Base-by-base conservation (phyloP, 2,113 vertebrate species). In the Oryzias celebensis region DNA sequence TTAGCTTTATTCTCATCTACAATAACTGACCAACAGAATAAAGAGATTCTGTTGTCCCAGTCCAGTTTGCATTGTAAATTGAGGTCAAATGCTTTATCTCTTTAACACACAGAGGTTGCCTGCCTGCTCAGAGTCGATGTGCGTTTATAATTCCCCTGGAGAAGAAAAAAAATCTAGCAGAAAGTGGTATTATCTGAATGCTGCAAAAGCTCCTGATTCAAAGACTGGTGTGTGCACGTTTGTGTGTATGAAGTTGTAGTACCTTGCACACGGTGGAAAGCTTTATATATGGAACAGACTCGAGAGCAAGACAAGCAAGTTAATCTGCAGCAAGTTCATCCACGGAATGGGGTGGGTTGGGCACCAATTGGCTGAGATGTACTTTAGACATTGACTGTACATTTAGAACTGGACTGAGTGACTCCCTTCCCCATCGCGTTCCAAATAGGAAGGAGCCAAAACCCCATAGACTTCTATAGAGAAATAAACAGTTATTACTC, bases 41-140 rank as follows among this genome's bases (percentile, higher is more conserved):
- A 86, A 65, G 52, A 61, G 83, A 88, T 90, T 71, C 81, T 77
- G 89, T 89, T 73, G 83, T 85, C 65, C 83, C 83, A 80, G 71
- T 60, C 58, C 44, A 62, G 26, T 76, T 75, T 68, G 82, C 81
- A 80, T 53, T 78, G 65, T 77, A 66, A 84, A 78, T 76, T 60
- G 55, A 82, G 68, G 68, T 72, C 69, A 85, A 71, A 73, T 71
- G 77, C 58, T 88, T 91, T 91, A 91, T 91, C 89, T 81, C 75
- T 60, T 58, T 36, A 52, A 78, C 89, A 87, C 88, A 92, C 81
- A 84, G 71, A 68, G 85, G 75, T 68, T 82, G 83, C 82, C 83
- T 53, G 65, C 71, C 79, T 73, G 83, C 68, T 73, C 68, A 51
- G 66, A 28, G 83, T 70, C 68, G 63, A 80, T 64, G 78, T 71